Evolutionary conservation across 2,797 vertebrate species (phyloP).

Genomic region (Gymnothorax javanicus): DNA sequence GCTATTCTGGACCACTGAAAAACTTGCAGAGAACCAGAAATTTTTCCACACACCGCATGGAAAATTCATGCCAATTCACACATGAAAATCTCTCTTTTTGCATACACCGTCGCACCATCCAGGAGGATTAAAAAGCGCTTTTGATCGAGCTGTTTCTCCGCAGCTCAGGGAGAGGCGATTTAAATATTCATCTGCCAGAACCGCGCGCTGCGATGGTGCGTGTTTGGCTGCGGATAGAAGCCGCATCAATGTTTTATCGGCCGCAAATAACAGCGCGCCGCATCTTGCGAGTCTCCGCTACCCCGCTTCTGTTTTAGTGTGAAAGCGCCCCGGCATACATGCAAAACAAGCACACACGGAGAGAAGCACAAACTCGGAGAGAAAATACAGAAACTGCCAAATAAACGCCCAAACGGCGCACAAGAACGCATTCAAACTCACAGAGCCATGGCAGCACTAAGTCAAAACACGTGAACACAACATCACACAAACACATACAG

Average conservation of each 20-base stretch:
- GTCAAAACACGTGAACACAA: background rate
- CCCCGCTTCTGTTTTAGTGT: background rate
- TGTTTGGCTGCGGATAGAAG: background rate
- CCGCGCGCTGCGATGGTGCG: background rate
- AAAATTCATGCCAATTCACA: background rate
- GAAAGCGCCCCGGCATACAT: background rate
- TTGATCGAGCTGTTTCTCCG: background rate
- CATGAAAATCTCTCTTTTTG: background rate
- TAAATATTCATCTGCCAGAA: slow-evolving; percentile 19
- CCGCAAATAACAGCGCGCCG: background rate
- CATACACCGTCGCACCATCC: background rate
- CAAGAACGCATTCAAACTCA: background rate
- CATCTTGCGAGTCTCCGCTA: slow-evolving; percentile 4
- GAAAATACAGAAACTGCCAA: background rate
- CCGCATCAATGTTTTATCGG: slow-evolving; percentile 7
- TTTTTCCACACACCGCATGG: background rate
- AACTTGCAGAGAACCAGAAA: background rate
- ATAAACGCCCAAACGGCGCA: too few species aligned
- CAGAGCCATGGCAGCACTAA: too few species aligned
- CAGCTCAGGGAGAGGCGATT: background rate
- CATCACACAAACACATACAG: background rate
- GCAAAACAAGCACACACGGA: background rate
- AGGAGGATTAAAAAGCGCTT: background rate
- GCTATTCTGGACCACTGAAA: background rate
- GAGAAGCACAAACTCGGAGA: background rate